Evolutionary conservation across 2,888 invertebrate species (phyloP), one percentile per base, ranked within the genome.

Genomic region (Noctua fimbriata): DNA sequence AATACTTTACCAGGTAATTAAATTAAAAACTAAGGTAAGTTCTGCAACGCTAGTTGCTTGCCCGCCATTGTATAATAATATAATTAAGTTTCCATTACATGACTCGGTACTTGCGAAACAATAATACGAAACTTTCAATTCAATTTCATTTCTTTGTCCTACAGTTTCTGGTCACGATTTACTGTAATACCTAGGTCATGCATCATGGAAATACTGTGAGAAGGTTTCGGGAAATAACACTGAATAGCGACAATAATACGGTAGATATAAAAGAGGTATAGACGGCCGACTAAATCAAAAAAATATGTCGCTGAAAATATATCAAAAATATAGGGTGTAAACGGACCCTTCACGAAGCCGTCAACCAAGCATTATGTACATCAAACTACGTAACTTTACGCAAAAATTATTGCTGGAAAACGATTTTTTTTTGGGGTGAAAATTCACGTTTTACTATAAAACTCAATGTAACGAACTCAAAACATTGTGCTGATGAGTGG

Each of bases 81-180:
- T 73, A 84, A 84, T 87, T 87, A 87, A 73, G 85, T 81, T 85
- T 81, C 65, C 47, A 78, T 87, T 78, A 85, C 76, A 84, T 73
- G 76, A 84, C 77, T 75, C 65, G 58, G 73, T 87, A 81, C 65
- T 81, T 78, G 60, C 12, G 28, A 77, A 84, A 85, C 78, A 84
- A 81, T 85, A 84, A 84, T 81, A 77, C 41, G 49, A 84, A 85
- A 81, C 75, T 84, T 87, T 84, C 85, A 63, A 81, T 84, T 87
- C 67, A 36, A 84, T 87, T 84, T 70, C 21, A 52, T 69, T 87
- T 77, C 81, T 76, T 84, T 81, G 81, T 84, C 60, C 73, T 28
- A 71, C 36, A 66, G 69, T 81, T 87, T 85, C 75, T 71, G 84
- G 87, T 85, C 81, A 87, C 85, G 81, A 84, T 86, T 81, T 69